A percentile compares a stretch with the other conserved stretches of the same genome.
Conservation (phyloP, 1,140 invertebrate genomes). For the Hetaerina americana region DNA sequence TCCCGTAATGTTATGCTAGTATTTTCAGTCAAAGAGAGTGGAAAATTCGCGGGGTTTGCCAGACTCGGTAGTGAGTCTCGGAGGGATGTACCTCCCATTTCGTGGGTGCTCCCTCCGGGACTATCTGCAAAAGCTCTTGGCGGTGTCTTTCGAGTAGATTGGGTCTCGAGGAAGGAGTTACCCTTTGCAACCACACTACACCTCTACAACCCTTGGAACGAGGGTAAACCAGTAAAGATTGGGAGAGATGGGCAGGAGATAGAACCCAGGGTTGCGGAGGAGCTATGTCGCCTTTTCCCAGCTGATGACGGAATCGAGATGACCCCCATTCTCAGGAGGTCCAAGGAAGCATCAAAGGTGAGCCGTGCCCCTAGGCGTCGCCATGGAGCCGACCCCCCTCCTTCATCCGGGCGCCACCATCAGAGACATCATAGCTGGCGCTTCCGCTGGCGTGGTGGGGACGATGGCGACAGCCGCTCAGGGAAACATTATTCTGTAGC, state of each 20-base stretch:
- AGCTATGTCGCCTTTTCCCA: conserved; percentile 86
- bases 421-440: neutral
- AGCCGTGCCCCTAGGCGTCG: neutral
- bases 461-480: neutral
- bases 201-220: conserved; percentile 96
- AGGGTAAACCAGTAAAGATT: conserved; percentile 96
- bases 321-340: conserved; percentile 74
- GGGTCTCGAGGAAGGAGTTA: conserved; percentile 90
- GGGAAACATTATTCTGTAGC: neutral
- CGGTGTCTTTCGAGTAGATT: conserved; percentile 91
- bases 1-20: conserved; percentile 88
- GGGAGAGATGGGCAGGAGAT: conserved; percentile 95
- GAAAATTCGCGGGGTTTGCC: conserved; percentile 78
- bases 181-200: conserved; percentile 85
- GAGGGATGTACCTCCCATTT: conserved; percentile 77
- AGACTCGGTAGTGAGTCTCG: conserved; percentile 74
- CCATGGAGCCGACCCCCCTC: neutral
- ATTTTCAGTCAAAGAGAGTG: conserved; percentile 96
- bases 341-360: conserved; percentile 63
- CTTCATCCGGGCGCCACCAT: neutral
- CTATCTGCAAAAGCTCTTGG: conserved; percentile 83
- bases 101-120: conserved; percentile 92
- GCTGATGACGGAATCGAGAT: conserved; percentile 88
- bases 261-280: conserved; percentile 86
- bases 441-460: neutral